phyloP scores from a whole-genome alignment of 1,140 invertebrate genomes.

The Pararge aegeria region DNA sequence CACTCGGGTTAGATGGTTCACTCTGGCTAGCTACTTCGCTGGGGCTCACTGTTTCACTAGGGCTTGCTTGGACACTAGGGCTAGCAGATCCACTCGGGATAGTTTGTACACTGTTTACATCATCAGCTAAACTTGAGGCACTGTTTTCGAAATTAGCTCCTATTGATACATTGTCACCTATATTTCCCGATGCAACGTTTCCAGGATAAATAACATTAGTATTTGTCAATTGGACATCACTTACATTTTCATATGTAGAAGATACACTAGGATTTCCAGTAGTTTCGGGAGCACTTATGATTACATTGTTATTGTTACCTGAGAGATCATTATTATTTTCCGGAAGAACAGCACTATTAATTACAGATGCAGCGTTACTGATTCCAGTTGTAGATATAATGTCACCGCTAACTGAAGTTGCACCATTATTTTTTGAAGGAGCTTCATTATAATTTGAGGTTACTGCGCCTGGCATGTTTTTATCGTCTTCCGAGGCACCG shows the following conservation, averaged over 20 bases:
- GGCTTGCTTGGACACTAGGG: too few species aligned
- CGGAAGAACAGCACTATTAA: neutral
- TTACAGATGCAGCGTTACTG: neutral
- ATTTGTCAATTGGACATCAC: neutral
- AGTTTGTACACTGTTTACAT: neutral
- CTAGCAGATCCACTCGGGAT: too few species aligned
- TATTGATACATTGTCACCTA: neutral
- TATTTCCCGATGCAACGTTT: neutral
- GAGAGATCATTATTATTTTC: neutral
- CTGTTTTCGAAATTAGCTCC: neutral
- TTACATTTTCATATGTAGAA: neutral
- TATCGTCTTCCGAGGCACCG: neutral
- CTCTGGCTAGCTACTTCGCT: too few species aligned
- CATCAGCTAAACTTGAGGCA: neutral
- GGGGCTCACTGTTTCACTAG: too few species aligned
- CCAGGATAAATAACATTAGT: neutral
- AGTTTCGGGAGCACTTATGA: neutral
- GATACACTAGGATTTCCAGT: neutral
- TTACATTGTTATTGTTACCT: neutral
- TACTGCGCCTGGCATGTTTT: neutral
- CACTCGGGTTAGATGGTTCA: too few species aligned
- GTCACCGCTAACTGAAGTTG: neutral
- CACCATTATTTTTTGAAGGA: neutral
- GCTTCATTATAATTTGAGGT: neutral
- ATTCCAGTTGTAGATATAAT: neutral